phyloP scores from a whole-genome alignment of 2,888 invertebrate species.

The Thereva unica region DNA sequence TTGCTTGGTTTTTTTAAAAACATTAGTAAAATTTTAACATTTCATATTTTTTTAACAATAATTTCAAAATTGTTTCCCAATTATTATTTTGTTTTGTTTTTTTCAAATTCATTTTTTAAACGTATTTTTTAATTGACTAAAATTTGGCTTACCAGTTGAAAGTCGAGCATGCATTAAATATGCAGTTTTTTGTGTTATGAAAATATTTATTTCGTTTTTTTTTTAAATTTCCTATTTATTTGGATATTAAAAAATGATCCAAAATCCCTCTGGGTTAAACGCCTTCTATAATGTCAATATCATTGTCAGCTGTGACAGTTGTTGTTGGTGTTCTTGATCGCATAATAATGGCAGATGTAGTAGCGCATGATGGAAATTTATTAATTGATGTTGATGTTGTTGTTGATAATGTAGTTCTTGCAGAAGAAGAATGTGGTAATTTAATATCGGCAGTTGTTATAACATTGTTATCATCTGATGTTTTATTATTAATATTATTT shows the following conservation, averaged over 20 bases:
- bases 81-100: not conserved
- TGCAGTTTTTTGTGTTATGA: conserved; percentile 9
- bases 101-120: conserved; percentile 3
- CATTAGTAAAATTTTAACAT: too few relatives aligned
- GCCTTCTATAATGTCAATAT: conserved; percentile 36
- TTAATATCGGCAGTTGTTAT: conserved; percentile 22
- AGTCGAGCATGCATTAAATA: conserved; percentile 20
- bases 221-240: conserved; percentile 21
- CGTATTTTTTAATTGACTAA: conserved; percentile 10
- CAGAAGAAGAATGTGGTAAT: not conserved
- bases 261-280: conserved; percentile 30
- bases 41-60: too few relatives aligned
- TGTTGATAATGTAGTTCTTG: not conserved
- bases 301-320: conserved; percentile 22
- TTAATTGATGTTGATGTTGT: conserved; percentile 18
- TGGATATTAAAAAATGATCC: conserved; percentile 21
- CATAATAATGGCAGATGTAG: conserved; percentile 37
- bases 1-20: too few relatives aligned
- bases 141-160: conserved; percentile 34
- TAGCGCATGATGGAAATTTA: conserved; percentile 38
- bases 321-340: conserved; percentile 35
- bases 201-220: conserved; percentile 9
- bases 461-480: conserved; percentile 9
- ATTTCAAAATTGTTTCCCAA: too few relatives aligned
- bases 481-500: conserved; percentile 26